These are phyloP conservation scores for roundworm (Caenorhabditis elegans) DNA, from an alignment of 1,140 invertebrate genomes.

Conservation along the genomic window WBcel235 BX284606.5:12705501-12706000, in stretches of 20 bases:
- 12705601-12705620: no score
- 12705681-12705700: neutral
- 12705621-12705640: no score
- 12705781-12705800: neutral
- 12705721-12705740: neutral
- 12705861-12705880: neutral
- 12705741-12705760: neutral
- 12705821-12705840: neutral
- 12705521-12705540: no score
- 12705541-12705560: no score
- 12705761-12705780: neutral
- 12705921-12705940: no score
- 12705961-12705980: no score
- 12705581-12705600: no score
- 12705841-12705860: neutral
- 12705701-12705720: neutral
- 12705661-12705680: neutral
- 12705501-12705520: no score
- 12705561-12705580: no score
- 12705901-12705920: no score
- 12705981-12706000: no score
- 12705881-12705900: neutral
- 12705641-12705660: neutral
- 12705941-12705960: no score
- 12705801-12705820: neutral